Percentiles rank a stretch among this genome's conserved stretches.
Conservation (phyloP, 2,113 vertebrate genomes). For the Cricetomys ansorgei region DNA sequence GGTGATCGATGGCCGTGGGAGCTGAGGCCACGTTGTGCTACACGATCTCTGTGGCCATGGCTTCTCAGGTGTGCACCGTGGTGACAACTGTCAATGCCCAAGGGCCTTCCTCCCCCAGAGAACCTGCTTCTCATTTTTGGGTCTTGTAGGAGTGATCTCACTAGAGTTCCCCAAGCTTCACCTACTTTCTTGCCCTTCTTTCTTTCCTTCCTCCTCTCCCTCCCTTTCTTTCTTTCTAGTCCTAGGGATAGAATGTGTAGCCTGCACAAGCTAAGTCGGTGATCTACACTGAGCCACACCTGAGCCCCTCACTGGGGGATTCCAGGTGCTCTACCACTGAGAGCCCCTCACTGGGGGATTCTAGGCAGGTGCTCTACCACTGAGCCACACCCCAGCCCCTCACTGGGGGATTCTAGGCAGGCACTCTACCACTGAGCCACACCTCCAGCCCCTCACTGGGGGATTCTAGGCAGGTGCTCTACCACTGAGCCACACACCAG, state of each 20-base stretch:
- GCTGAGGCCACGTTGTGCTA: accelerated
- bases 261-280: background rate
- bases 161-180: accelerated
- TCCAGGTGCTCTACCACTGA: background rate
- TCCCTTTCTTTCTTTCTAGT: too few relatives aligned
- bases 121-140: background rate
- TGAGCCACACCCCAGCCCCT: background rate
- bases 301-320: background rate
- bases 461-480: background rate
- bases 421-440: background rate
- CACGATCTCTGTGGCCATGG: accelerated
- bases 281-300: background rate
- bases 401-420: background rate
- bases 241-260: background rate
- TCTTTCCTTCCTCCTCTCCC: background rate
- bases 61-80: accelerated
- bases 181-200: background rate
- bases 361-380: background rate
- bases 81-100: background rate
- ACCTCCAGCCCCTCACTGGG: background rate
- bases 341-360: background rate
- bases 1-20: accelerated
- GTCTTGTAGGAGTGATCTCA: background rate
- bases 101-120: background rate
- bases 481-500: background rate